These are phyloP conservation scores for Lepus timidus DNA, from an alignment of 2,113 vertebrate genomes.

Conservation along the genomic window DNA sequence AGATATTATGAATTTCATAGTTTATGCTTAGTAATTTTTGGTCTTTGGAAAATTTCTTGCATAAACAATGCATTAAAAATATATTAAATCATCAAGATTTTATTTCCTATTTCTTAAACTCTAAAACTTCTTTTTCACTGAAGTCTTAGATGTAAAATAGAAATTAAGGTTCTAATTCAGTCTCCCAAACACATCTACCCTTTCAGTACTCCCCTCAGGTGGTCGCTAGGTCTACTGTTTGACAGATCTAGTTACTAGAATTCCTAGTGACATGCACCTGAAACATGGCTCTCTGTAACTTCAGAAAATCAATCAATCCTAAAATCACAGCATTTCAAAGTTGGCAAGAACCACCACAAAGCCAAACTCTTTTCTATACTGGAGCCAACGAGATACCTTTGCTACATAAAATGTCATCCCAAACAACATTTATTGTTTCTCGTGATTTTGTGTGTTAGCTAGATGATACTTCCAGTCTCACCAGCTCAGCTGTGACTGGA, in stretches of 20 bases:
- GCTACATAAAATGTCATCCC: neutral
- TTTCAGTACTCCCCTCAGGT: neutral
- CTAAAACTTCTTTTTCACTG: neutral
- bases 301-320: conserved; percentile 47
- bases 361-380: neutral
- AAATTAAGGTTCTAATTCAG: neutral
- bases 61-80: conserved; percentile 21
- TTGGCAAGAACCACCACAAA: neutral
- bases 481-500: neutral
- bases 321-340: conserved; percentile 2
- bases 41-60: conserved; percentile 16
- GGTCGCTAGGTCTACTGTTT: neutral
- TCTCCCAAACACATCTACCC: neutral
- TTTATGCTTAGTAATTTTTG: neutral
- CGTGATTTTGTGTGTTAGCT: neutral
- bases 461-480: neutral
- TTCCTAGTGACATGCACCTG: neutral
- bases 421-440: neutral
- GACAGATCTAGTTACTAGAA: conserved; percentile 10
- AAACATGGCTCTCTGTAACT: neutral
- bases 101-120: conserved; percentile 38
- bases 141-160: neutral
- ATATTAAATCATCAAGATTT: conserved; percentile 6
- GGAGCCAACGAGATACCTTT: neutral
- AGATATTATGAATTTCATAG: neutral